Percentiles rank a stretch among this genome's conserved stretches.
phyloP scores from a whole-genome alignment of 2,113 vertebrate genomes.

The Cephalopholis sonnerati region DNA sequence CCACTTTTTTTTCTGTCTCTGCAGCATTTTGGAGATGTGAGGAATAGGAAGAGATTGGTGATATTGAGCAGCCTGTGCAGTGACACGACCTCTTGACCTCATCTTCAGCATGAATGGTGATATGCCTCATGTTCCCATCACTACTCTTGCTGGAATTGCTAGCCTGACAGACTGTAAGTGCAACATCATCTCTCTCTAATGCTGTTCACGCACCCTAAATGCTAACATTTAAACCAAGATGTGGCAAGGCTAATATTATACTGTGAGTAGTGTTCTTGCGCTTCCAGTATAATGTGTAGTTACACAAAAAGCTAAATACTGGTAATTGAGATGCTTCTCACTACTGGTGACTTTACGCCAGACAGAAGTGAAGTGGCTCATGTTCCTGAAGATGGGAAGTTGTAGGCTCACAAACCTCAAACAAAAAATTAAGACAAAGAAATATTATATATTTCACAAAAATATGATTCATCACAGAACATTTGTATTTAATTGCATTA shows the following conservation, averaged over 20 bases:
- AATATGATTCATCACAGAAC: background rate
- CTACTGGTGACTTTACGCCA: conserved; percentile 11
- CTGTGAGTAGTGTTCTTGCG: background rate
- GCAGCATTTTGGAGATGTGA: conserved; percentile 92
- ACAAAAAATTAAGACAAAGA: background rate
- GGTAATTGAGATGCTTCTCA: conserved; percentile 16
- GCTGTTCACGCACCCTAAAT: conserved; percentile 32
- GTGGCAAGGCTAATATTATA: background rate
- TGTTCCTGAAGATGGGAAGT: background rate
- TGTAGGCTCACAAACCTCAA: conserved; percentile 1
- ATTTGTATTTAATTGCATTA: background rate
- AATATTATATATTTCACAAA: background rate
- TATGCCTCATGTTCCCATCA: conserved; percentile 99
- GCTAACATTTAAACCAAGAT: conserved; percentile 28
- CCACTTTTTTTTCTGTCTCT: conserved; percentile 43
- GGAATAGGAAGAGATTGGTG: conserved; percentile 91
- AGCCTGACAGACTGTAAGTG: conserved; percentile 99
- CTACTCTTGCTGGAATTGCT: conserved; percentile 99
- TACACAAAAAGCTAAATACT: background rate
- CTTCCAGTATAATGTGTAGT: conserved; percentile 7
- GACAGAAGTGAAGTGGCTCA: background rate
- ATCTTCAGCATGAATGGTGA: conserved; percentile 99
- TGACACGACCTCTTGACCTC: conserved; percentile 89
- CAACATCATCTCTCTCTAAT: conserved; percentile 25
- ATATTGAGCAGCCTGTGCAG: conserved; percentile 92